phyloP scores from a whole-genome alignment of 2,113 vertebrate genomes.

The Anhinga anhinga region DNA sequence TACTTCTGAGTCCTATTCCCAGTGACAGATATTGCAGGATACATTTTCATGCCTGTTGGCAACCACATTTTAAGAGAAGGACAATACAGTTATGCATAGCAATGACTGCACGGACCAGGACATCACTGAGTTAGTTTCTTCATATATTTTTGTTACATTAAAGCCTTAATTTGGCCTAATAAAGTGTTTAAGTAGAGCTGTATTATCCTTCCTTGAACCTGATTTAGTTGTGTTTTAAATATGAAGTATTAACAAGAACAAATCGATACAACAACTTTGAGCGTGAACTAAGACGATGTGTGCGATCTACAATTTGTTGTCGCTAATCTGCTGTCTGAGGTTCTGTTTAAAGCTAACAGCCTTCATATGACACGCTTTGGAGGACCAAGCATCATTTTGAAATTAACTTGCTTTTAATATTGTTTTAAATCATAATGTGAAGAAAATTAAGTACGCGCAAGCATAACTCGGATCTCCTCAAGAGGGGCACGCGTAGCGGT shows the following conservation, averaged over 20 bases:
- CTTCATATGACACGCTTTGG: not conserved
- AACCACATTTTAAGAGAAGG: not conserved
- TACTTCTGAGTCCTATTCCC: not conserved
- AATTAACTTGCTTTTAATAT: not conserved
- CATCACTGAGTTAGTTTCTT: not conserved
- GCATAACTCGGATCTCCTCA: accelerated
- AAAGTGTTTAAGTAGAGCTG: not conserved
- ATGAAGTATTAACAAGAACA: not conserved
- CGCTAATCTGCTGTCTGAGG: not conserved
- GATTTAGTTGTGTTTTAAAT: not conserved
- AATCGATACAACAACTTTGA: not conserved
- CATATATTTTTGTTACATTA: not conserved
- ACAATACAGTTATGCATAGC: not conserved
- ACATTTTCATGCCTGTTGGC: not conserved
- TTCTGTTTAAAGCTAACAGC: not conserved
- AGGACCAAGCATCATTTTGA: not conserved
- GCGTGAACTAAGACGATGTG: not conserved
- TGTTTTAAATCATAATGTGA: not conserved
- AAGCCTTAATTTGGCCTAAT: not conserved
- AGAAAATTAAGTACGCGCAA: not conserved
- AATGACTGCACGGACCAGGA: not conserved
- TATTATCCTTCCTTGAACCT: not conserved
- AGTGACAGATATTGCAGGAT: not conserved
- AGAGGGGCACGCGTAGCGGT: accelerated
- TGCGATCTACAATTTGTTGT: not conserved